Base-by-base conservation (phyloP, 2,113 vertebrate species). In the Upupa epops region DNA sequence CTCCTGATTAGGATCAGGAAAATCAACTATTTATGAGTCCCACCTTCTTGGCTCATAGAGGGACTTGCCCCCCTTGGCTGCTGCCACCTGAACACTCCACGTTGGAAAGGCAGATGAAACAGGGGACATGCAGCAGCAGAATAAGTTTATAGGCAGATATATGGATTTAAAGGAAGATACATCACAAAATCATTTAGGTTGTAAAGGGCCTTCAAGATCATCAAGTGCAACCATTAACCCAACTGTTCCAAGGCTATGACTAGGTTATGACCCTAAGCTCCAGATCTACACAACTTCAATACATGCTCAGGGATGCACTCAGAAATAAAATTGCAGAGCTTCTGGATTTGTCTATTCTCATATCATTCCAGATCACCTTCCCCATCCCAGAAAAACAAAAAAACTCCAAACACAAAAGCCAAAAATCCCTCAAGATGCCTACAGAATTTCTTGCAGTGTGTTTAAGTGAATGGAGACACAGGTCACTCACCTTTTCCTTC, bases 1-100 rank as follows among this genome's bases (percentile, higher is more conserved):
- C 48, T 48, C 70, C 85, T 49, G 87, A 92, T 91, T 80, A 90
- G 82, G 40, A 95, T 89, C 75, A 8, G 82, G 87, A 92, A 52
- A 78, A 77, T 12, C 1, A 1, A 60, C 63, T 74, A 6, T 49
- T 88, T 52, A 36, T 29, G 82, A 77, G 85, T n/a, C 58, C 90
- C 79, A 83, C 83, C 82, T 80, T 29, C 63, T 37, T 0, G 1
- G 45, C 72, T 24, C 12, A 8, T 9, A 11, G 9, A 51, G 7
- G 13, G 55, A 55, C 8, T 22, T 31, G 15, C 11, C n/a, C 40
- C 12, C 40, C 76, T 46, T 6, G 0, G 21, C 64, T 1, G 0
- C 1, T 3, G 36, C 59, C 4, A 0, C 59, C 45, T 28, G 3
- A 40, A 66, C 5, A 3, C 5, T 63, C 32, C 63, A 8, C 0